A percentile compares a stretch with the other conserved stretches of the same genome.
These are phyloP conservation scores for Gracilinanus agilis DNA, from an alignment of 2,113 vertebrate species.

Conservation along the genomic window DNA sequence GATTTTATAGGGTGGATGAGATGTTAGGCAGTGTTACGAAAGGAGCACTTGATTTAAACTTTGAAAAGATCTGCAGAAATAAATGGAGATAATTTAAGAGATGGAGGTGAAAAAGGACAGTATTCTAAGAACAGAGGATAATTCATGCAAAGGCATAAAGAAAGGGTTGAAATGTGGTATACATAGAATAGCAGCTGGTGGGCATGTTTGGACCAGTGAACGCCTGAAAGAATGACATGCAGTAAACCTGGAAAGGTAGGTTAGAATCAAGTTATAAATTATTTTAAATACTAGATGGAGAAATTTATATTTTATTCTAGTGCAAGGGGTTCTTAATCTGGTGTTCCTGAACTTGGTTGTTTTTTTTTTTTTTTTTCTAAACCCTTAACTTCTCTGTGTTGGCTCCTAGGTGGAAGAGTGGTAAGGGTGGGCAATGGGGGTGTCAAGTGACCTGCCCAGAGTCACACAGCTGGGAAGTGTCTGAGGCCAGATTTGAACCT, in stretches of 20 bases:
- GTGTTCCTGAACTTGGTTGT: neutral
- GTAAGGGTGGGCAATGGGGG: no score
- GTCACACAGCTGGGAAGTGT: no score
- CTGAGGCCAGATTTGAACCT: no score
- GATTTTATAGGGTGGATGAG: neutral
- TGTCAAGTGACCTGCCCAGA: no score
- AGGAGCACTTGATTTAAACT: neutral
- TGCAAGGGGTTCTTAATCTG: neutral
- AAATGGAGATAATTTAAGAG: neutral
- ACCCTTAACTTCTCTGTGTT: no score
- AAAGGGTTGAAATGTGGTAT: neutral
- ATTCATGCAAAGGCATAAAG: neutral
- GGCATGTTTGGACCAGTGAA: neutral
- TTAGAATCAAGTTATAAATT: neutral
- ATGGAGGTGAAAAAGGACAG: neutral
- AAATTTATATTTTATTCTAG: neutral
- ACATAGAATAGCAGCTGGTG: neutral
- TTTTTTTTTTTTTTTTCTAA: no score
- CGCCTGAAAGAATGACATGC: neutral
- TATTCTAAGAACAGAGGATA: neutral
- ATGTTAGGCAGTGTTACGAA: neutral
- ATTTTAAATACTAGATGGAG: neutral
- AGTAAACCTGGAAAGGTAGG: neutral
- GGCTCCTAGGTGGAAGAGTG: no score
- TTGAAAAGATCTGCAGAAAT: neutral